Evolutionary conservation across 2,888 invertebrate genomes (phyloP).

Genomic region (Rapana venosa): DNA sequence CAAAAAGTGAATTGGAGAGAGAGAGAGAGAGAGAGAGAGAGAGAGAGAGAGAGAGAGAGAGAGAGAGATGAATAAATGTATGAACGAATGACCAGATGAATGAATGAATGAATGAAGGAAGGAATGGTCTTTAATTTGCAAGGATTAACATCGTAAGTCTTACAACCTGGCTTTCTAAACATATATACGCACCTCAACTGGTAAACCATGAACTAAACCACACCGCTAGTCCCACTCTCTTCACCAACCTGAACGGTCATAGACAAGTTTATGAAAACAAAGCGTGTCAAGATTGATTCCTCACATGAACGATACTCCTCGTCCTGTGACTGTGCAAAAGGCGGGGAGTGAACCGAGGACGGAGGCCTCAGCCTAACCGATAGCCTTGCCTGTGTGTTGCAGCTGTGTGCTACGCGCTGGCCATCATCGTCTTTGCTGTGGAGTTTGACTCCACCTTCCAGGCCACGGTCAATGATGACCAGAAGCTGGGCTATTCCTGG

Average conservation of each 20-base stretch:
- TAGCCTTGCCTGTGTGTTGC: background rate
- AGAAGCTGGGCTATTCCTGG: slow-evolving; percentile 39
- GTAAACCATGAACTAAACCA: background rate
- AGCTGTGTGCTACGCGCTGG: slow-evolving; percentile 26
- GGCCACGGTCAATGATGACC: too few species aligned
- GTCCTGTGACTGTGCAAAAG: too few species aligned
- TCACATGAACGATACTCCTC: too few species aligned
- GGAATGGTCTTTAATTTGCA: background rate
- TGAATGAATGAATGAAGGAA: background rate
- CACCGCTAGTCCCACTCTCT: too few species aligned
- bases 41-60: slow-evolving; percentile 21
- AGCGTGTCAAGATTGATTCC: too few species aligned
- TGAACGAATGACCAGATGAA: background rate
- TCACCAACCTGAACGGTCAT: too few species aligned
- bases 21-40: slow-evolving; percentile 22
- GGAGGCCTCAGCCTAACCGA: background rate
- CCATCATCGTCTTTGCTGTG: slow-evolving; percentile 42
- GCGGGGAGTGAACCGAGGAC: too few species aligned
- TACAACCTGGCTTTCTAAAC: background rate
- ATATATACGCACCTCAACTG: background rate
- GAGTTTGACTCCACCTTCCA: slow-evolving; percentile 32
- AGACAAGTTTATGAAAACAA: too few species aligned
- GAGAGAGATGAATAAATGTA: background rate
- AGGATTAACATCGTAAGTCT: background rate
- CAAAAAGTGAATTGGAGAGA: background rate